phyloP scores from a whole-genome alignment of 23 tunicate species.

The Styela plicata region DNA sequence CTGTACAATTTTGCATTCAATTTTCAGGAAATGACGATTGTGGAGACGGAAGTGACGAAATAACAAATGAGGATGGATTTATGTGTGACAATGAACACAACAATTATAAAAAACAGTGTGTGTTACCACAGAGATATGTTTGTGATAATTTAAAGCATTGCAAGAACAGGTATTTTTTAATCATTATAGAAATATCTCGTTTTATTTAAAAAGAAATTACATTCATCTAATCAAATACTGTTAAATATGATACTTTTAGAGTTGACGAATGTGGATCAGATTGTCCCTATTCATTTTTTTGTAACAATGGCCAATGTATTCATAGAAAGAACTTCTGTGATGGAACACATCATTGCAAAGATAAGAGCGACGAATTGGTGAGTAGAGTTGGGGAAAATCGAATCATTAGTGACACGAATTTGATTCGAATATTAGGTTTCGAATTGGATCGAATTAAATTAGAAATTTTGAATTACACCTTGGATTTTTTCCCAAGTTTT shows the following conservation, averaged over 20 bases:
- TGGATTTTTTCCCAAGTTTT: too few relatives aligned
- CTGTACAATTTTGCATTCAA: too few relatives aligned
- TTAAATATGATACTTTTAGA: too few relatives aligned
- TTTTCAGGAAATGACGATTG: conserved; percentile 61
- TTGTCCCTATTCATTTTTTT: conserved; percentile 53
- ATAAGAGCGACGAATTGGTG: conserved; percentile 70
- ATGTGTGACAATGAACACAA: conserved; percentile 50
- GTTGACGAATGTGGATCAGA: conserved; percentile 55
- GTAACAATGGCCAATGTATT: conserved; percentile 56
- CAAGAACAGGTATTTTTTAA: conserved; percentile 49
- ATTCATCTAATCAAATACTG: too few relatives aligned
- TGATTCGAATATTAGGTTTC: too few relatives aligned
- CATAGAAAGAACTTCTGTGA: conserved; percentile 52
- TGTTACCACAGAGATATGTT: conserved; percentile 35
- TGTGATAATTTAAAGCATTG: conserved; percentile 74
- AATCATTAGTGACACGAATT: too few relatives aligned
- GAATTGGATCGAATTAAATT: too few relatives aligned
- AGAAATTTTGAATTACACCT: too few relatives aligned
- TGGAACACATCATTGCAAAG: conserved; percentile 40
- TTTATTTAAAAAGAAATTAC: too few relatives aligned
- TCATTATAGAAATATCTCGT: too few relatives aligned
- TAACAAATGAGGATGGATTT: conserved; percentile 1
- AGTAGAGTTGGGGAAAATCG: too few relatives aligned
- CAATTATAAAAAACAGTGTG: conserved; percentile 27
- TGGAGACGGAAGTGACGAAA: conserved; percentile 79